Conservation (phyloP, 2,797 vertebrate species). For the Sciaenops ocellatus region DNA sequence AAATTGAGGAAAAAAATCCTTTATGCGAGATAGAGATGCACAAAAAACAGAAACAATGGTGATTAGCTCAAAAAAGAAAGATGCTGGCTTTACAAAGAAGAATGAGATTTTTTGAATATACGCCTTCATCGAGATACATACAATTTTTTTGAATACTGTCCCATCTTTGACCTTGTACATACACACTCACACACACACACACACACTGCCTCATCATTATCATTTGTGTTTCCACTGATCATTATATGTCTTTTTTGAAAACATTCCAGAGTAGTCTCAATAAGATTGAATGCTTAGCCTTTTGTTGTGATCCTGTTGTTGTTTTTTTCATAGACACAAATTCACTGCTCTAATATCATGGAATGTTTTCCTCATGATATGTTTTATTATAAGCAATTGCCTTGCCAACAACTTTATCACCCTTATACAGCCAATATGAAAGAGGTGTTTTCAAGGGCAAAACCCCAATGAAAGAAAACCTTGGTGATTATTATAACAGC, state of each 20-base stretch:
- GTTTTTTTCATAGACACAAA: conserved; percentile 42
- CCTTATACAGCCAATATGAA: conserved; percentile 57
- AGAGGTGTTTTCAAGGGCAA: conserved; percentile 75
- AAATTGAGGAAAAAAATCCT: conserved; percentile 64
- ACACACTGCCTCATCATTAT: conserved; percentile 23
- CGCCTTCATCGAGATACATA: conserved; percentile 16
- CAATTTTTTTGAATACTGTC: conserved; percentile 33
- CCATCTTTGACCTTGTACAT: conserved; percentile 52
- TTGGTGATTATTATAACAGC: conserved; percentile 58
- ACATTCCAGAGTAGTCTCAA: conserved; percentile 30
- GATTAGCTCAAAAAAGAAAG: conserved; percentile 60
- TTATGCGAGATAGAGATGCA: conserved; percentile 46
- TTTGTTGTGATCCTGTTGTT: conserved; percentile 43
- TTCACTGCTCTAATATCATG: conserved; percentile 54
- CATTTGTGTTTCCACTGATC: conserved; percentile 39
- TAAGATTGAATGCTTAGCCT: conserved; percentile 15
- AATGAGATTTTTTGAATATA: conserved; percentile 23
- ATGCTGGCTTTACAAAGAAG: conserved; percentile 24
- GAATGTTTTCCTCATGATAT: conserved; percentile 47
- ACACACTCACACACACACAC: neutral
- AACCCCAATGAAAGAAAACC: conserved; percentile 71
- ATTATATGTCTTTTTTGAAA: conserved; percentile 35
- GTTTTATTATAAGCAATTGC: conserved; percentile 64
- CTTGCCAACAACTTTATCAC: conserved; percentile 67
- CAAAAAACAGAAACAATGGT: conserved; percentile 34